phyloP scores from a whole-genome alignment of 2,797 vertebrate species.

The Aldrovandia affinis region DNA sequence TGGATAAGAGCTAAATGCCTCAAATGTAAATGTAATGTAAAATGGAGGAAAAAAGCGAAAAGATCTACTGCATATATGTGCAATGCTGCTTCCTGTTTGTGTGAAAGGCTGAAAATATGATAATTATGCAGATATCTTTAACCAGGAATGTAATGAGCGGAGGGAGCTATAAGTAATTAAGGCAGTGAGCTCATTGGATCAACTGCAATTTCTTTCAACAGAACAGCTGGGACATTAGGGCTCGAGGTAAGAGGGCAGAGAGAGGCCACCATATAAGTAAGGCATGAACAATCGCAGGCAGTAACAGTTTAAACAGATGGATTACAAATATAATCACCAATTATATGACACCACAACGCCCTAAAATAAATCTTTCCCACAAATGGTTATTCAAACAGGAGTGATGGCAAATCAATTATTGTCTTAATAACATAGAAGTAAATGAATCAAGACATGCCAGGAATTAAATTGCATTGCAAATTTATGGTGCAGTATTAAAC shows the following conservation, averaged over 20 bases:
- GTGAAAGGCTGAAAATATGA: neutral
- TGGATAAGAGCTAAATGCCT: too few relatives aligned
- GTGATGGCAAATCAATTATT: neutral
- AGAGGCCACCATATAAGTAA: neutral
- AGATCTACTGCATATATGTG: neutral
- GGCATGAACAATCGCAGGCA: neutral
- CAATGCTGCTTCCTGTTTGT: neutral
- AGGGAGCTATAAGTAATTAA: conserved; percentile 2
- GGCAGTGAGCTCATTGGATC: neutral
- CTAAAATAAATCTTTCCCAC: neutral
- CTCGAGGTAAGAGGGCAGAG: neutral
- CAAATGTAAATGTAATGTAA: too few relatives aligned
- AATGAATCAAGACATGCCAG: neutral
- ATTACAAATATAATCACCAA: neutral
- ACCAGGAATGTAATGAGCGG: neutral
- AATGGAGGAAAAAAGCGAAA: too few relatives aligned
- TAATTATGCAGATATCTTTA: neutral
- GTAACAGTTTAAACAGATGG: neutral
- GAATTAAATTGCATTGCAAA: neutral
- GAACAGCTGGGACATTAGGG: neutral
- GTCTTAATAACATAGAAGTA: neutral
- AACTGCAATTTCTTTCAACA: neutral
- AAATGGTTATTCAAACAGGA: neutral
- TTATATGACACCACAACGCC: conserved; percentile 1
- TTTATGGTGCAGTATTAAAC: neutral